Conservation (phyloP, 2,113 vertebrate species). For the Nipponia nippon region DNA sequence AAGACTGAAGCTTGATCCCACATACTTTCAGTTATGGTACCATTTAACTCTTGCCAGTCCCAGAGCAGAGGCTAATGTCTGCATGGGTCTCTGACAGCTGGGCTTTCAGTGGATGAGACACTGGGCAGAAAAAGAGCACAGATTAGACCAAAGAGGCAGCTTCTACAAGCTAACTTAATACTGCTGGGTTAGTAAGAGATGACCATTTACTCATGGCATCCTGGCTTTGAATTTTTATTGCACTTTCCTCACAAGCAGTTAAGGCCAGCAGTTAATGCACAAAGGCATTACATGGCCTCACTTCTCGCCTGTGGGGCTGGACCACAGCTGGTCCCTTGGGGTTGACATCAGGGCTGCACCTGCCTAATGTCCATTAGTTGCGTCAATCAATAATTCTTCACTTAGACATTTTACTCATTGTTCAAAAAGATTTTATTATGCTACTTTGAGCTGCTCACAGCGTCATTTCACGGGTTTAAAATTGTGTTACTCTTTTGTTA, state of each 20-base stretch:
- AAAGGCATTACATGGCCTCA: rapidly evolving
- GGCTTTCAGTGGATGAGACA: rapidly evolving
- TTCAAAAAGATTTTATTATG: neutral
- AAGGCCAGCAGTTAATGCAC: neutral
- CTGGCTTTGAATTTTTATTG: neutral
- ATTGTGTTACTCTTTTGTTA: slow-evolving; percentile 18
- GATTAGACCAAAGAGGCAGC: neutral
- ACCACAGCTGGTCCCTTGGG: neutral
- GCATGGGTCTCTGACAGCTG: neutral
- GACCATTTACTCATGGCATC: neutral
- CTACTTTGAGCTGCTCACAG: neutral
- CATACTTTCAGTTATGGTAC: neutral
- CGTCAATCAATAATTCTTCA: neutral
- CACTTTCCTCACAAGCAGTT: neutral
- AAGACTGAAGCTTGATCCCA: neutral
- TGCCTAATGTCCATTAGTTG: neutral
- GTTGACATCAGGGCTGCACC: neutral
- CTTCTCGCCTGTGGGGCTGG: neutral
- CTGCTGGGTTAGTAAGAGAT: neutral
- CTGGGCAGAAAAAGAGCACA: neutral
- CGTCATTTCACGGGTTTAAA: neutral
- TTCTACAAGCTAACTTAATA: neutral
- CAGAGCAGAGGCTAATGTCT: neutral
- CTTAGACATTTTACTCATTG: neutral
- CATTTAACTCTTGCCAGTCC: neutral